Evolutionary conservation across 2,113 vertebrate genomes (phyloP).

Genomic region (Steatornis caripensis): DNA sequence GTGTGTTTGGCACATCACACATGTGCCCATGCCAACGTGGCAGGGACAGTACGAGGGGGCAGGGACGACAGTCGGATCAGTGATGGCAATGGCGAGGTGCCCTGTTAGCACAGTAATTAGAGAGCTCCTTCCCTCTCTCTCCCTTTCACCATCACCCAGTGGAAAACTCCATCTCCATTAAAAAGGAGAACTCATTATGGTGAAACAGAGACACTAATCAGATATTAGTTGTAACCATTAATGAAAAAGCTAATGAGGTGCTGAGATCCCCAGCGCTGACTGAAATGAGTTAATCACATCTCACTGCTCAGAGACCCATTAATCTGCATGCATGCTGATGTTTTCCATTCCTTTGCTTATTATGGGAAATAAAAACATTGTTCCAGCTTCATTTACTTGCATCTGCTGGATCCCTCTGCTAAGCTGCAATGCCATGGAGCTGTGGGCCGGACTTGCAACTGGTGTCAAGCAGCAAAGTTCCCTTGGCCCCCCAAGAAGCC

Average conservation of each 20-base stretch:
- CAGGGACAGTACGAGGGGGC: not conserved
- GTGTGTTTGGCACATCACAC: not conserved
- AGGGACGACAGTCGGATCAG: not conserved
- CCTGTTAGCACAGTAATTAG: not conserved
- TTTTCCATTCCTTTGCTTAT: slow-evolving; percentile 4
- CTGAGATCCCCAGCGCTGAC: not conserved
- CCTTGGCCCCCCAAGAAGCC: not conserved
- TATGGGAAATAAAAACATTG: not conserved
- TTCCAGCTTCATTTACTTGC: not conserved
- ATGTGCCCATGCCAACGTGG: fast-evolving
- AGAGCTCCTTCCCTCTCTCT: not conserved
- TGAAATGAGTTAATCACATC: slow-evolving; percentile 48
- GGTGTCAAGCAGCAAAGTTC: not conserved
- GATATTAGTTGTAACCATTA: slow-evolving; percentile 30
- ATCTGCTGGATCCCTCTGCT: not conserved
- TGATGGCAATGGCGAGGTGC: fast-evolving
- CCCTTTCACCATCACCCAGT: not conserved
- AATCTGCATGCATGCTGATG: not conserved
- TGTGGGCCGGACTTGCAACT: not conserved
- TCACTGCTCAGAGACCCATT: slow-evolving; percentile 7
- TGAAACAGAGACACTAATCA: not conserved
- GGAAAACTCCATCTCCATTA: not conserved
- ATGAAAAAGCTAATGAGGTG: slow-evolving; percentile 43
- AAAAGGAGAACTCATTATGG: slow-evolving; percentile 16
- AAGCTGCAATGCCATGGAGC: not conserved